phyloP scores from a whole-genome alignment of 2,888 invertebrate genomes.

The Zygaena filipendulae region DNA sequence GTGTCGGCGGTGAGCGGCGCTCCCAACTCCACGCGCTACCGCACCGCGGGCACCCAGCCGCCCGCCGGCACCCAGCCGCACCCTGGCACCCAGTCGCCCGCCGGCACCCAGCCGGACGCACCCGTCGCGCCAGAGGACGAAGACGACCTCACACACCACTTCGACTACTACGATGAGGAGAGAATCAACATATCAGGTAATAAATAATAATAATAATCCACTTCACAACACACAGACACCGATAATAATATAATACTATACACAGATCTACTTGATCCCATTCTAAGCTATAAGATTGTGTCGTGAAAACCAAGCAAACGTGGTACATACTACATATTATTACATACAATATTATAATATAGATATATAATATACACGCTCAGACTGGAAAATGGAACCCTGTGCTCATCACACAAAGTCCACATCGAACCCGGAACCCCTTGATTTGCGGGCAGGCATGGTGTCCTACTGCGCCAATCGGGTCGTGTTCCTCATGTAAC shows the following conservation, averaged over 20 bases:
- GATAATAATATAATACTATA: not conserved
- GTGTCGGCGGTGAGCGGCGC: constrained; percentile 53
- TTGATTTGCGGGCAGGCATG: no score
- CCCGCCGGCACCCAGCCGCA: constrained; percentile 30
- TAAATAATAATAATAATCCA: constrained; percentile 7
- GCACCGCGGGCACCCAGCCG: constrained; percentile 33
- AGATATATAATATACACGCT: no score
- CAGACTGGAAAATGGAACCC: no score
- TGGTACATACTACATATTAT: no score
- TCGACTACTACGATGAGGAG: constrained; percentile 60
- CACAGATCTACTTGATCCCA: not conserved
- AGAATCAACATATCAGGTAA: constrained; percentile 54
- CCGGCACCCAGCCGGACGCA: constrained; percentile 27
- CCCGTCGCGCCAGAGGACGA: constrained; percentile 36
- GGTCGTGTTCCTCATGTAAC: no score
- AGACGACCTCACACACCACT: constrained; percentile 27
- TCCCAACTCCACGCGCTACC: constrained; percentile 37
- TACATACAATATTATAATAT: no score
- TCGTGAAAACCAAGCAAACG: no score
- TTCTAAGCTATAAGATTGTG: no score
- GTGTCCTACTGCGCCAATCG: no score
- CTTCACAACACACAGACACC: not conserved
- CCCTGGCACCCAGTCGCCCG: constrained; percentile 31
- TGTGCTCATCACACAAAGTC: no score
- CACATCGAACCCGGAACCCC: no score